Percentiles rank a stretch among this genome's conserved stretches.
phyloP scores from a whole-genome alignment of 2,888 invertebrate genomes.

The Syritta pipiens region DNA sequence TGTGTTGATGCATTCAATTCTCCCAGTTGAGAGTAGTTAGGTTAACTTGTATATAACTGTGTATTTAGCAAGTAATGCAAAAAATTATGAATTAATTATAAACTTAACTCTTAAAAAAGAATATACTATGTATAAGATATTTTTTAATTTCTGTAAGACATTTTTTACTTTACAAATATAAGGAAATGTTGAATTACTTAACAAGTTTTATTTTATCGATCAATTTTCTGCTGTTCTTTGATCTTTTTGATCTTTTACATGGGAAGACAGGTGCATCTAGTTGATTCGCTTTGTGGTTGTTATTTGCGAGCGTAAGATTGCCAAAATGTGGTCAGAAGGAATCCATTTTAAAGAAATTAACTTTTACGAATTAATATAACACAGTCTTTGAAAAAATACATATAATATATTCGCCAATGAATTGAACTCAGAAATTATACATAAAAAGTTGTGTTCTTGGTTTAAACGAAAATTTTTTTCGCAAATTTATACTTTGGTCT shows the following conservation, averaged over 20 bases:
- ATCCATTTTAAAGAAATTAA: no score
- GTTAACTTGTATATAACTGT: constrained; percentile 30
- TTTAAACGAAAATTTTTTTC: no score
- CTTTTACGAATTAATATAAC: no score
- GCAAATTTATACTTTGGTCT: no score
- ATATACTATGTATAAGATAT: constrained; percentile 50
- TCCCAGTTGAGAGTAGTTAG: constrained; percentile 20
- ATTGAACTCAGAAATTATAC: no score
- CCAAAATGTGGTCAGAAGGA: no score
- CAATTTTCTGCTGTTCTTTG: background rate
- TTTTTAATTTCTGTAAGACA: constrained; percentile 55
- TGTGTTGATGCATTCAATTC: constrained; percentile 1
- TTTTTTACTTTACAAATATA: constrained; percentile 67
- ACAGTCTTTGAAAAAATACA: no score
- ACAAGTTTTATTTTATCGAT: background rate
- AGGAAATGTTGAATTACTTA: constrained; percentile 59
- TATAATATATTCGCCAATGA: no score
- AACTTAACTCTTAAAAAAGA: constrained; percentile 28
- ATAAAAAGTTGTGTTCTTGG: no score
- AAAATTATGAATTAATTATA: constrained; percentile 38
- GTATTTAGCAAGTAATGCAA: constrained; percentile 29
- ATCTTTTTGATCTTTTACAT: background rate
- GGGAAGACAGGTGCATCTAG: no score
- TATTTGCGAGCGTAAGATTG: no score
- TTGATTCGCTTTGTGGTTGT: no score